phyloP scores from a whole-genome alignment of 2,113 vertebrate genomes.

The Calyptomena viridis region DNA sequence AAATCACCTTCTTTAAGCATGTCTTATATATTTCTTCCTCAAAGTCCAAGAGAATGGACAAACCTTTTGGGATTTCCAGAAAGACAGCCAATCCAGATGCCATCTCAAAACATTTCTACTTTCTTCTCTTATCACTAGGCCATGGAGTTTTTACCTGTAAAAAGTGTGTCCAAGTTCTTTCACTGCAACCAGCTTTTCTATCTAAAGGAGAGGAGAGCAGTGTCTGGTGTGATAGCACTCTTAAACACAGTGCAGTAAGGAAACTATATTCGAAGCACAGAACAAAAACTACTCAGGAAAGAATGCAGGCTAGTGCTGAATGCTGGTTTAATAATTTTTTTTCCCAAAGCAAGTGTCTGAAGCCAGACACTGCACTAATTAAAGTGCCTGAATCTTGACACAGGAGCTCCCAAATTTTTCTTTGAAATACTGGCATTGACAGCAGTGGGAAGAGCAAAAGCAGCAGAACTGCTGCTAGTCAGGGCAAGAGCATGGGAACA shows the following conservation, averaged over 20 bases:
- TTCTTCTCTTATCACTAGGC: neutral
- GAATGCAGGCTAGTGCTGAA: neutral
- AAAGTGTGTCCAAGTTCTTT: neutral
- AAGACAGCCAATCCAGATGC: neutral
- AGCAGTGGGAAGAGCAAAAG: neutral
- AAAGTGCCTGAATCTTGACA: neutral
- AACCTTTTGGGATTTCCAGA: neutral
- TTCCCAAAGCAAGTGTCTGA: neutral
- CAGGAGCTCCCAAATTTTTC: neutral
- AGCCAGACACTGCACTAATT: neutral
- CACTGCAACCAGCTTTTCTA: neutral
- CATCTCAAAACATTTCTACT: neutral
- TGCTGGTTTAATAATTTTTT: neutral
- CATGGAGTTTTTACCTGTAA: neutral
- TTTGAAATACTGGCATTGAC: neutral
- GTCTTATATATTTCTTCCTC: neutral
- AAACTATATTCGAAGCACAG: neutral
- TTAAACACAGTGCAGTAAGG: neutral
- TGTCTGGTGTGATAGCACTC: accelerated
- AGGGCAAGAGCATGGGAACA: neutral
- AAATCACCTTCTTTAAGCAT: neutral
- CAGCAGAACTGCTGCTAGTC: neutral
- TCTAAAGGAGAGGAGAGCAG: neutral
- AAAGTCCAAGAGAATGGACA: neutral
- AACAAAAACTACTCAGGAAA: neutral